phyloP scores from a whole-genome alignment of 2,113 vertebrate species.

The Neotragus pygmaeus region DNA sequence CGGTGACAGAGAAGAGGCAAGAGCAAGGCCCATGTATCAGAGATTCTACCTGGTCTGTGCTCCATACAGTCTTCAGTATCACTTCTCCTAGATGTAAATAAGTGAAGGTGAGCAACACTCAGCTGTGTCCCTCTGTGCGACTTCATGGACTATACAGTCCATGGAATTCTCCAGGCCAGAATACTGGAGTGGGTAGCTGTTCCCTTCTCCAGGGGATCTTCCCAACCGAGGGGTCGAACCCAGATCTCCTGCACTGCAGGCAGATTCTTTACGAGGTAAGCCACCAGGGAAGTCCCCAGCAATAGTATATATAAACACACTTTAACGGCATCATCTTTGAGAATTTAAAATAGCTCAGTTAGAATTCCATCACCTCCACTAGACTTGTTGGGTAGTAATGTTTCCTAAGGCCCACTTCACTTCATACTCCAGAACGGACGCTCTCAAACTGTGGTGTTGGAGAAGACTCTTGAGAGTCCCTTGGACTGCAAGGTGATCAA shows the following conservation, averaged over 20 bases:
- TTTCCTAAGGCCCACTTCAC: not conserved
- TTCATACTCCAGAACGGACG: not conserved
- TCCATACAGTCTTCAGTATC: not conserved
- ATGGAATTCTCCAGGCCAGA: not conserved
- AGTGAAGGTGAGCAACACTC: not conserved
- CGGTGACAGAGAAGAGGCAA: not conserved
- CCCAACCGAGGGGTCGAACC: rapidly evolving
- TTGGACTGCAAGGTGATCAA: not conserved
- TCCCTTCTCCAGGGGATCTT: not conserved
- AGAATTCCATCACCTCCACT: not conserved
- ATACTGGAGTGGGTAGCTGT: not conserved
- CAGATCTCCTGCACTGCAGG: not conserved
- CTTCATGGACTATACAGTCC: not conserved
- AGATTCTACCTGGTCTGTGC: not conserved
- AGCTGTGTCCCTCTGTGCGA: not conserved
- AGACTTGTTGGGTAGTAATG: not conserved
- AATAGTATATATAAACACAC: not conserved
- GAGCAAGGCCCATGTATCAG: not conserved
- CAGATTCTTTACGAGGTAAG: not conserved
- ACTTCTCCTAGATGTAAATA: not conserved
- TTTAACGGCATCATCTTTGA: not conserved
- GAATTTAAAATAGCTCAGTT: not conserved
- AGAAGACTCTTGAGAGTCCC: not conserved
- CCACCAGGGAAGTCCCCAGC: not conserved
- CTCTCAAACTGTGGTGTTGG: not conserved